Evolutionary conservation across 1,140 invertebrate genomes (phyloP).

Genomic region (Elymnias hypermnestra): DNA sequence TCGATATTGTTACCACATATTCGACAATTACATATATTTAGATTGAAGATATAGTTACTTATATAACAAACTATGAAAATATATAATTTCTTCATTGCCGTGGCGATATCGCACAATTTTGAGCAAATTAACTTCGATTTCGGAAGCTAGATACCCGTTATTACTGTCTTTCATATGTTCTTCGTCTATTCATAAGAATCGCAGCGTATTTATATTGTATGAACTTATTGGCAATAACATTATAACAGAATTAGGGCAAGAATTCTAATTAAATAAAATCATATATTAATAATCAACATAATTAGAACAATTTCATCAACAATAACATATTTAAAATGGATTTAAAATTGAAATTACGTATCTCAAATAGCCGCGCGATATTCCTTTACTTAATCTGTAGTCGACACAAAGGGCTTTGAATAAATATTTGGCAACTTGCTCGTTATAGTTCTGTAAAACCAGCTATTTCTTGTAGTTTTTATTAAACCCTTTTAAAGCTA

Average conservation of each 20-base stretch:
- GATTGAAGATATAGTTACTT: constrained; percentile 24
- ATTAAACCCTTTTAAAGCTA: no score
- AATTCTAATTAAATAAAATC: constrained; percentile 21
- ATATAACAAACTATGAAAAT: constrained; percentile 51
- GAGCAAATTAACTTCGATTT: constrained; percentile 39
- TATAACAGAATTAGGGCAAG: constrained; percentile 19
- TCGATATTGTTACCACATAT: constrained; percentile 48
- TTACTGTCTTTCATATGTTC: constrained; percentile 29
- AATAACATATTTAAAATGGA: constrained; percentile 35
- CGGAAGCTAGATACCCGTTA: constrained; percentile 41
- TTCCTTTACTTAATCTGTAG: background rate
- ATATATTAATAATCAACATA: constrained; percentile 38
- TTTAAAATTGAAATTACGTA: constrained; percentile 1
- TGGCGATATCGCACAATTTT: constrained; percentile 22
- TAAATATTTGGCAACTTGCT: no score
- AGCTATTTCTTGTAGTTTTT: no score
- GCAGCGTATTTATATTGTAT: constrained; percentile 31
- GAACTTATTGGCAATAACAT: constrained; percentile 7
- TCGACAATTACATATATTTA: constrained; percentile 20
- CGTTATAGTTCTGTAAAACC: no score
- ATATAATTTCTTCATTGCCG: constrained; percentile 33
- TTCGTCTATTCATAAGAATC: constrained; percentile 41
- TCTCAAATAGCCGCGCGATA: constrained; percentile 7
- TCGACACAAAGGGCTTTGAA: no score
- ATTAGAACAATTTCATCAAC: constrained; percentile 27